phyloP scores from a whole-genome alignment of 2,797 vertebrate species.

The Bucorvus abyssinicus region DNA sequence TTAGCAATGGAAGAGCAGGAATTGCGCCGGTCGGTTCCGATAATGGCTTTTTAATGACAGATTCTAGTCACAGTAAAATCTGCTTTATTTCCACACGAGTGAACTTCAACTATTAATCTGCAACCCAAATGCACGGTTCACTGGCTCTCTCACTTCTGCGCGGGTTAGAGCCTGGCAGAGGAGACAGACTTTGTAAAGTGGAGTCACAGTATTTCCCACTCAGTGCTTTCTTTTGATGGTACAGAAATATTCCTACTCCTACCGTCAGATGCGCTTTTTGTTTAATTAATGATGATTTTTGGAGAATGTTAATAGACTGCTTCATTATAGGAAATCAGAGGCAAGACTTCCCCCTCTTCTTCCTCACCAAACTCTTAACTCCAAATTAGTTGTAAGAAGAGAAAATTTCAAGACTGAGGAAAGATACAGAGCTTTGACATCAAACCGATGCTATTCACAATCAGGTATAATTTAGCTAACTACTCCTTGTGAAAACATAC shows the following conservation, averaged over 20 bases:
- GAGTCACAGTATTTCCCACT: constrained; percentile 10
- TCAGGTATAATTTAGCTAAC: constrained; percentile 45
- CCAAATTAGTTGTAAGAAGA: constrained; percentile 26
- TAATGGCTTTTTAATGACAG: constrained; percentile 70
- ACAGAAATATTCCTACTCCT: constrained; percentile 9
- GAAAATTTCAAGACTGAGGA: constrained; percentile 22
- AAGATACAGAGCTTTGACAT: not conserved
- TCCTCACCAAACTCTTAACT: constrained; percentile 38
- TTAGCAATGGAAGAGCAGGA: constrained; percentile 54
- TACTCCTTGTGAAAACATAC: not conserved
- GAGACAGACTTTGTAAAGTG: not conserved
- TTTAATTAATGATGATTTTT: constrained; percentile 41
- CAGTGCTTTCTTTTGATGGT: not conserved
- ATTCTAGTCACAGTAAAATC: constrained; percentile 45
- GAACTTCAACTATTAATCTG: constrained; percentile 42
- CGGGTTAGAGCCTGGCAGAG: not conserved
- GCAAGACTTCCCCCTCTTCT: not conserved
- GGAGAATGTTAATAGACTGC: constrained; percentile 33
- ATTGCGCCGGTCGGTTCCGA: not conserved
- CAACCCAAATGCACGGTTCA: not conserved
- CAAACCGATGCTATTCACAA: constrained; percentile 48
- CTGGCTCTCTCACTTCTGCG: not conserved
- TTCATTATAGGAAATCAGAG: constrained; percentile 27
- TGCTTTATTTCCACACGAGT: constrained; percentile 58
- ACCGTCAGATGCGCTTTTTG: not conserved